Evolutionary conservation across 2,113 vertebrate species (phyloP).

Genomic region (Campylorhamphus procurvoides): DNA sequence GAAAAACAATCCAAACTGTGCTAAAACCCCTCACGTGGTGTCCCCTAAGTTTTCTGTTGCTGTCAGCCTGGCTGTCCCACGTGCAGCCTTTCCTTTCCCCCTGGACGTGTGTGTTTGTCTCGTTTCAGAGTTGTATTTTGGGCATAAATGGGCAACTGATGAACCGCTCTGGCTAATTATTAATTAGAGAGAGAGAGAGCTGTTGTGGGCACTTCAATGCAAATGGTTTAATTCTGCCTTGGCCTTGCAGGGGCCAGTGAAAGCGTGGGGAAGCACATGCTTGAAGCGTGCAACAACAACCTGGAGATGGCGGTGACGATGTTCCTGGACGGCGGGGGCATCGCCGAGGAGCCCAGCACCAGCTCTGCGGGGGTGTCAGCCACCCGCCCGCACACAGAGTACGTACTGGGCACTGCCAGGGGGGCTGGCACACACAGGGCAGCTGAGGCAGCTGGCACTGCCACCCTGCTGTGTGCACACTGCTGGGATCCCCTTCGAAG

Average conservation of each 20-base stretch:
- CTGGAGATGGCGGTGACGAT: slow-evolving; percentile 99
- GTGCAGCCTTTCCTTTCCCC: background rate
- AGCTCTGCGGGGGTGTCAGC: slow-evolving; percentile 89
- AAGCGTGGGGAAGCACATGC: slow-evolving; percentile 95
- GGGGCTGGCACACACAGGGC: too few relatives aligned
- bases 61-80: background rate
- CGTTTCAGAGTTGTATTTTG: background rate
- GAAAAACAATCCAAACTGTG: background rate
- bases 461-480: background rate
- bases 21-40: background rate
- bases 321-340: slow-evolving; percentile 95
- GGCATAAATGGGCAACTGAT: background rate
- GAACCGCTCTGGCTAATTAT: background rate
- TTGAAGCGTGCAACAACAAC: slow-evolving; percentile 97
- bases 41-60: background rate
- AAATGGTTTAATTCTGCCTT: background rate
- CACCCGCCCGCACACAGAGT: slow-evolving; percentile 87
- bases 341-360: slow-evolving; percentile 96
- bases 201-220: background rate
- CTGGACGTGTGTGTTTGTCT: background rate
- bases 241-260: slow-evolving; percentile 89
- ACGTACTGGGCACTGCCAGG: slow-evolving; percentile 34
- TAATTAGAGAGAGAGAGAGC: background rate
- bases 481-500: background rate
- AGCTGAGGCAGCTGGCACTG: too few relatives aligned